Evolutionary conservation across 2,888 invertebrate species (phyloP), one percentile per base, ranked within the genome.

Genomic region (Athetis lepigone): DNA sequence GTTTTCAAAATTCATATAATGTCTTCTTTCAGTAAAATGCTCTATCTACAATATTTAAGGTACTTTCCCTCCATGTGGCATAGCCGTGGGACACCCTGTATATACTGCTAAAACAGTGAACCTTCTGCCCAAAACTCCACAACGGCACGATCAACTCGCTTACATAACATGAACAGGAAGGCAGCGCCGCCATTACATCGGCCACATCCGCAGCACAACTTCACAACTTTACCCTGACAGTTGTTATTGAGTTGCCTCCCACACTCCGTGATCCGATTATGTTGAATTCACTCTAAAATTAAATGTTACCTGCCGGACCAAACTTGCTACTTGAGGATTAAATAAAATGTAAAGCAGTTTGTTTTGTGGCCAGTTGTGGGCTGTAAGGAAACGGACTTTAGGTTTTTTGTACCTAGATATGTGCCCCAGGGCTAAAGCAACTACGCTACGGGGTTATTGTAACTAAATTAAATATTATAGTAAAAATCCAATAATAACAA

Each of bases 201-300:
- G 74, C 82, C 77, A 56, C 79, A 80, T 82, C 82, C 82, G 79
- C 47, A 59, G 69, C 63, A 56, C 66, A 79, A 82, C 80, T 82
- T 79, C 66, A 63, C 60, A 80, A 80, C 74, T 81, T 70, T 61
- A 67, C 56, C 70, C 58, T 50, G 73, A 70, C 72, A 79, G 73
- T 73, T 78, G 80, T 78, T 79, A 77, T 77, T 70, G 78, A 75
- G 68, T 79, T 80, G 65, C 43, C n/a, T 47, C 64, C 63, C 55
- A 59, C 58, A 40, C 60, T 50, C 51, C 42, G 62, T 75, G 66
- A 79, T 79, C 73, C 73, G 79, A 73, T 79, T 76, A 79, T 73
- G 62, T 63, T 40, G 70, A 73, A 77, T 77, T 70, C 67, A 45
- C 66, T 75, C 58, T 70, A 70, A 78, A 79, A 75, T 77, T 79